Base-by-base conservation (phyloP, 2,888 invertebrate genomes). In the Drosophila mayaguana region DNA sequence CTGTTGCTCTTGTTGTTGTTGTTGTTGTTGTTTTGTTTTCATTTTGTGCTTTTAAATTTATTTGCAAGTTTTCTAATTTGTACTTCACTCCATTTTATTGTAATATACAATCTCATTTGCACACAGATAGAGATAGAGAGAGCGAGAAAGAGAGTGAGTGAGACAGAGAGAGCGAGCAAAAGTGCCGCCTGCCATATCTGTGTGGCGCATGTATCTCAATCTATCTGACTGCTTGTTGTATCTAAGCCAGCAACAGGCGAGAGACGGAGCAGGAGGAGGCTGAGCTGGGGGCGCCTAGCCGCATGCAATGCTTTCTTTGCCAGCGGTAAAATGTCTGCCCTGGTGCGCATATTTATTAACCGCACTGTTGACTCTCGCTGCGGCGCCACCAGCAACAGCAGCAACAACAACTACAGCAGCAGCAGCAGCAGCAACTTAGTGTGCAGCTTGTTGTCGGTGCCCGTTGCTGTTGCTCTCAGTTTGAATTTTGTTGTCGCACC, bases 31-130 rank as follows among this genome's bases (percentile, higher is more conserved):
- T 6, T 61, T 61, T 66, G 63, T 72, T 70, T 81, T 80, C 82
- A 76, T 80, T 84, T 85, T 78, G 72, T 78, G 75, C 81, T 84
- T 87, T 89, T 84, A 78, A 91, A 86, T 90, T 89, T 90, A 88
- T 86, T 88, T 82, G 83, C 84, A 91, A 91, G 89, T 91, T 91
- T 90, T 91, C 86, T 90, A 91, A 91, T 91, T 91, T 91, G 90
- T 90, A 89, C 83, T 90, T 88, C 89, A 86, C 84, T 89, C 81
- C 84, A 85, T 90, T 88, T 87, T 89, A 85, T 90, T 89, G 84
- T 89, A 89, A 88, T 87, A 88, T 88, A 85, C 85, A 89, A 88
- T 88, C 90, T 89, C 90, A 90, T 90, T 89, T 89, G 78, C 78
- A 77, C 69, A 63, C 36, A 38, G 34, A 32, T 16, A 34, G 34